Percentiles rank a stretch among this genome's conserved stretches.
These are phyloP conservation scores for Caenorhabditis sp. DNA, from an alignment of 2,888 invertebrate species.

Conservation along the genomic window DNA sequence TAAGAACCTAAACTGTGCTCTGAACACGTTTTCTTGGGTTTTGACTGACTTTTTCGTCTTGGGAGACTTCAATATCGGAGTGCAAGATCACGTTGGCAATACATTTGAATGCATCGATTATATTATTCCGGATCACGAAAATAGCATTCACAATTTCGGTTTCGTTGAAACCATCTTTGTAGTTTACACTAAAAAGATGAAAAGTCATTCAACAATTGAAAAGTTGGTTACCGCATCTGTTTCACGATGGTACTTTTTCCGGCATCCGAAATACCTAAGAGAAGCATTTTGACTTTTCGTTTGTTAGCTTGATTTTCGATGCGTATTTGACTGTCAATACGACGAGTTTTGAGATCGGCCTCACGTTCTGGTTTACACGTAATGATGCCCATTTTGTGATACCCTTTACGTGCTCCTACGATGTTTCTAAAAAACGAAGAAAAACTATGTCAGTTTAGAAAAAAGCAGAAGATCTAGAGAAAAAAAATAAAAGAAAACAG, in stretches of 20 bases:
- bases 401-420: slow-evolving; percentile 1
- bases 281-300: slow-evolving; percentile 52
- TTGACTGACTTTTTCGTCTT: slow-evolving; percentile 24
- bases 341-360: slow-evolving; percentile 31
- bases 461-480: too few relatives aligned
- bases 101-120: slow-evolving; percentile 62
- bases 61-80: slow-evolving; percentile 20
- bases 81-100: slow-evolving; percentile 43
- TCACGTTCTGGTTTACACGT: slow-evolving; percentile 53
- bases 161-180: slow-evolving; percentile 60
- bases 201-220: not conserved
- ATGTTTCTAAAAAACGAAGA: slow-evolving; percentile 21
- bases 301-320: slow-evolving; percentile 43
- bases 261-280: slow-evolving; percentile 57
- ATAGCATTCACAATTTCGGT: slow-evolving; percentile 65
- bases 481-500: slow-evolving; percentile 3
- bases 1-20: slow-evolving; percentile 16
- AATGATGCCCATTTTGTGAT: slow-evolving; percentile 42
- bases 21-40: too few relatives aligned
- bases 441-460: not conserved
- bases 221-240: slow-evolving; percentile 61
- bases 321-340: slow-evolving; percentile 50
- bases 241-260: slow-evolving; percentile 71
- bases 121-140: slow-evolving; percentile 59
- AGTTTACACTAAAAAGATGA: slow-evolving; percentile 39